These are phyloP conservation scores for Sesia apiformis DNA, from an alignment of 2,888 invertebrate species.

Conservation along the genomic window DNA sequence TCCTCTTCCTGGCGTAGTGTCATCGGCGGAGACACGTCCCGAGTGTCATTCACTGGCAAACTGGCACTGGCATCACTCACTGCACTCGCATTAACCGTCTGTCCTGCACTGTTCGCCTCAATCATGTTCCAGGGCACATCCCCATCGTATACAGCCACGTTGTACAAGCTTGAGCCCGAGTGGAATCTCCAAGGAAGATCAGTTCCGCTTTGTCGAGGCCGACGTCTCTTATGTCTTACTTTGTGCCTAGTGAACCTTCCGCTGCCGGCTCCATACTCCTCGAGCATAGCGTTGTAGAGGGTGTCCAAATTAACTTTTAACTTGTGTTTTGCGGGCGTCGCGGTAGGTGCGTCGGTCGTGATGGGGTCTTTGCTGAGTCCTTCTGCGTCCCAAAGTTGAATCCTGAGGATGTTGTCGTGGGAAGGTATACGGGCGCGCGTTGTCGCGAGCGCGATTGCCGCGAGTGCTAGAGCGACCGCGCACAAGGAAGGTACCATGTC, in stretches of 20 bases:
- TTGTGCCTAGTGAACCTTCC: slow-evolving; percentile 57
- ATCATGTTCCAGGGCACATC: slow-evolving; percentile 68
- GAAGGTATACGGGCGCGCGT: slow-evolving; percentile 58
- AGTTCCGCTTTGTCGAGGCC: slow-evolving; percentile 49
- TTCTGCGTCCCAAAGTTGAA: slow-evolving; percentile 67
- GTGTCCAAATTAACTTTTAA: slow-evolving; percentile 54
- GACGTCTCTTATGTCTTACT: slow-evolving; percentile 64
- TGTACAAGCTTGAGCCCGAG: slow-evolving; percentile 63
- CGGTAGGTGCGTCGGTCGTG: slow-evolving; percentile 22
- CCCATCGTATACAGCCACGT: slow-evolving; percentile 69
- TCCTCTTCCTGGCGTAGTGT: slow-evolving; percentile 56
- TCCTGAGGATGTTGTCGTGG: slow-evolving; percentile 63
- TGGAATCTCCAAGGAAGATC: slow-evolving; percentile 71
- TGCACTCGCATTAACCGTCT: slow-evolving; percentile 49
- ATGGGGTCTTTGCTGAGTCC: slow-evolving; percentile 55
- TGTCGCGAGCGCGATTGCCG: slow-evolving; percentile 48
- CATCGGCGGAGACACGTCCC: slow-evolving; percentile 59
- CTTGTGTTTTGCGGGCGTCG: slow-evolving; percentile 28
- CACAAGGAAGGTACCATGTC: slow-evolving; percentile 55
- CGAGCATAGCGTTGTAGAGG: slow-evolving; percentile 58
- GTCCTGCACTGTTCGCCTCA: slow-evolving; percentile 40
- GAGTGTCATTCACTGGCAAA: slow-evolving; percentile 36
- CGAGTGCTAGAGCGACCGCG: slow-evolving; percentile 43
- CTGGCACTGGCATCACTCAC: slow-evolving; percentile 61
- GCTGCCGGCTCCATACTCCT: slow-evolving; percentile 46